Conservation (phyloP, 1,140 invertebrate species). For the Drosophila subpulchrella region DNA sequence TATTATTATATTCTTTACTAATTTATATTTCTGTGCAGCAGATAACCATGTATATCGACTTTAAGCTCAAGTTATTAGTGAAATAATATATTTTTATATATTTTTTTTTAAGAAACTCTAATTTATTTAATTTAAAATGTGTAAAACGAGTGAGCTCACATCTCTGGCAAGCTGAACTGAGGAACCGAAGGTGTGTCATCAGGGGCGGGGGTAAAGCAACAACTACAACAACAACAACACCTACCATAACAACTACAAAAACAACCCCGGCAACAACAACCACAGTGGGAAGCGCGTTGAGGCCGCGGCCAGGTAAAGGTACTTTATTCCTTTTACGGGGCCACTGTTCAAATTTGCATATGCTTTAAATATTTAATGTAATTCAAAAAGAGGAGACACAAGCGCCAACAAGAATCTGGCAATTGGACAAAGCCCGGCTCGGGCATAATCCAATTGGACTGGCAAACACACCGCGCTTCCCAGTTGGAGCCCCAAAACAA, state of each 20-base stretch:
- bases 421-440: conserved; percentile 58
- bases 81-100: too few species aligned
- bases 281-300: conserved; percentile 42
- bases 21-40: too few species aligned
- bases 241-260: conserved; percentile 13
- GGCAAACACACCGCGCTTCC: conserved; percentile 7
- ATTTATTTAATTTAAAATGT: too few species aligned
- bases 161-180: conserved; percentile 5
- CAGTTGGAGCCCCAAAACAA: conserved; percentile 14
- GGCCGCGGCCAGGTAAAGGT: conserved; percentile 55
- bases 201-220: conserved; percentile 19
- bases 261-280: conserved; percentile 30
- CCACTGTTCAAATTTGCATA: conserved; percentile 82
- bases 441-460: conserved; percentile 57
- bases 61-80: too few species aligned
- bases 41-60: too few species aligned
- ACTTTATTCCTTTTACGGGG: conserved; percentile 66
- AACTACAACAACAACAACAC: background rate
- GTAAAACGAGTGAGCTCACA: background rate
- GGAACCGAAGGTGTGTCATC: conserved; percentile 38
- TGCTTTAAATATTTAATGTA: conserved; percentile 83
- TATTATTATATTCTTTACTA: too few species aligned
- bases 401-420: conserved; percentile 52
- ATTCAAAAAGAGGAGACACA: conserved; percentile 74
- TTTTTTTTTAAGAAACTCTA: too few species aligned